These are phyloP conservation scores for Odobenus rosmarus DNA, from an alignment of 2,113 vertebrate species.

Conservation along the genomic window DNA sequence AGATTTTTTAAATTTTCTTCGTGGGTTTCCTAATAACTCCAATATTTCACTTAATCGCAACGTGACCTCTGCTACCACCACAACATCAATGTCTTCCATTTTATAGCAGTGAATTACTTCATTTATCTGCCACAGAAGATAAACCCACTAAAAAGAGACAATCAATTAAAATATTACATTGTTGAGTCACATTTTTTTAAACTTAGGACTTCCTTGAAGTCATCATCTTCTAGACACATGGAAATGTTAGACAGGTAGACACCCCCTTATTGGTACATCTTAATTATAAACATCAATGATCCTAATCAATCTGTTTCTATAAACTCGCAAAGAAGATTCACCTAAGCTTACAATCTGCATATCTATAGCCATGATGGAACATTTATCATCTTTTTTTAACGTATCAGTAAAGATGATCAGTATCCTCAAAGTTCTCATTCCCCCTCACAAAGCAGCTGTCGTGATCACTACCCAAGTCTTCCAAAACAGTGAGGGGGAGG, in stretches of 20 bases:
- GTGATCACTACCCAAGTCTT: background rate
- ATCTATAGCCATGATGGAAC: background rate
- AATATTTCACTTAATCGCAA: slow-evolving; percentile 86
- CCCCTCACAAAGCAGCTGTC: background rate
- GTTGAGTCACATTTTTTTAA: background rate
- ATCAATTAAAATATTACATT: background rate
- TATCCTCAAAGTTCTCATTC: background rate
- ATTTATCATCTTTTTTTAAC: background rate
- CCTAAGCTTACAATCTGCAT: background rate
- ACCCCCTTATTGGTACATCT: background rate
- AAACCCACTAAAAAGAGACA: slow-evolving; percentile 88
- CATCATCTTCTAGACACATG: background rate
- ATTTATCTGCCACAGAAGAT: slow-evolving; percentile 90
- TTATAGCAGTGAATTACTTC: slow-evolving; percentile 88
- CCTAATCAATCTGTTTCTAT: background rate
- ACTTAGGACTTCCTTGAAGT: background rate
- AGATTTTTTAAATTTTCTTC: slow-evolving; percentile 71
- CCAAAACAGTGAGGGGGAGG: background rate
- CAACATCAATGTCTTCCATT: slow-evolving; percentile 83
- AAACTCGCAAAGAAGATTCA: slow-evolving; percentile 1
- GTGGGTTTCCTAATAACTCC: slow-evolving; percentile 85
- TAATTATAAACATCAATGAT: slow-evolving; percentile 12
- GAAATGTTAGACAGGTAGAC: background rate
- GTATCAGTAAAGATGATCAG: background rate
- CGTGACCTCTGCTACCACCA: slow-evolving; percentile 89